phyloP scores from a whole-genome alignment of 2,888 invertebrate species.

The Tribolium freemani region DNA sequence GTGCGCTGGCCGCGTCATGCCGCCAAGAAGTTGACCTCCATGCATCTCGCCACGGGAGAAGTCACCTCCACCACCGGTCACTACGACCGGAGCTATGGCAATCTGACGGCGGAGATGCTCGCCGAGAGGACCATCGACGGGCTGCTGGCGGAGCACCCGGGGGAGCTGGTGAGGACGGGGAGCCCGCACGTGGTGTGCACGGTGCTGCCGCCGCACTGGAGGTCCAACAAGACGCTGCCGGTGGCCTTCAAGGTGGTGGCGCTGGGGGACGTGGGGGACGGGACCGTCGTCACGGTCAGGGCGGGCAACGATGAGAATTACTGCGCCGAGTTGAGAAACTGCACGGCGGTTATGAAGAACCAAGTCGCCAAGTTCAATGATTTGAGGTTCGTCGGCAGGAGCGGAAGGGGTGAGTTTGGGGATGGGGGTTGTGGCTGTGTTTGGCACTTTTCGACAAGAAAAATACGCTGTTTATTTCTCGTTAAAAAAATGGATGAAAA shows the following conservation, averaged over 20 bases:
- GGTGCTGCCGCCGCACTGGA: conserved; percentile 94
- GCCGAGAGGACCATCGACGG: conserved; percentile 89
- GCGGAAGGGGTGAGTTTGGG: conserved; percentile 88
- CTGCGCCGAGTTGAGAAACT: conserved; percentile 93
- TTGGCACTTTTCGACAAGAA: no score
- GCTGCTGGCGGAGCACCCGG: conserved; percentile 90
- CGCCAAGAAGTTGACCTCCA: conserved; percentile 59
- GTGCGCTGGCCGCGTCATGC: not conserved
- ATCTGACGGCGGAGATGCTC: conserved; percentile 87
- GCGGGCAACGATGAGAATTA: conserved; percentile 99
- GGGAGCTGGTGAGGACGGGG: conserved; percentile 94
- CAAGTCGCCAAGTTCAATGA: conserved; percentile 98
- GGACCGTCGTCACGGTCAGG: conserved; percentile 91
- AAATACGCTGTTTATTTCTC: no score
- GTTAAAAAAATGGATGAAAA: no score
- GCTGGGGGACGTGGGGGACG: conserved; percentile 92
- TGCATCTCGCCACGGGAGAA: conserved; percentile 86
- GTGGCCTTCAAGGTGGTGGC: conserved; percentile 96
- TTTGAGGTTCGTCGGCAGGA: conserved; percentile 95
- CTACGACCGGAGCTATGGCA: conserved; percentile 66
- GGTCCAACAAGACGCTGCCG: conserved; percentile 96
- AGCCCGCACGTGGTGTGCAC: conserved; percentile 94
- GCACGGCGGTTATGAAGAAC: conserved; percentile 95
- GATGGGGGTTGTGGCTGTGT: no score
- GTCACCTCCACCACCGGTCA: conserved; percentile 78